Conservation (phyloP, 2,113 vertebrate species). For the Poicephalus meyeri region DNA sequence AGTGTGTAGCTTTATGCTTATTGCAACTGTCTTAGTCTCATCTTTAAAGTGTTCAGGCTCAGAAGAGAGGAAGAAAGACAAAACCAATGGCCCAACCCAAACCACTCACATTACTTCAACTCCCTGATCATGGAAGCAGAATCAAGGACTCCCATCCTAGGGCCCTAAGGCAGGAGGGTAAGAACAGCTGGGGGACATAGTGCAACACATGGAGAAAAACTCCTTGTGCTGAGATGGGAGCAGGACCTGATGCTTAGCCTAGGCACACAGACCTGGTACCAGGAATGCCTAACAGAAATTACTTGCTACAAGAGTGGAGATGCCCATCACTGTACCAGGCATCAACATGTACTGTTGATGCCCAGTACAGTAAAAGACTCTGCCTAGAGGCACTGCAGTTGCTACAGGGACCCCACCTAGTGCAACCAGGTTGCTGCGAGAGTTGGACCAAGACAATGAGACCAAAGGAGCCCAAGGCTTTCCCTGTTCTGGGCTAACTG, state of each 20-base stretch:
- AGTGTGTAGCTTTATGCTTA: not conserved
- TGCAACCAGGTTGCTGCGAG: not conserved
- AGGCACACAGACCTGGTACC: not conserved
- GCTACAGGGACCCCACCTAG: not conserved
- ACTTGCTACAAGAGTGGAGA: not conserved
- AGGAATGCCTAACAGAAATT: not conserved
- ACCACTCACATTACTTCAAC: not conserved
- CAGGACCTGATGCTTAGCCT: not conserved
- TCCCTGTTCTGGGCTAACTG: not conserved
- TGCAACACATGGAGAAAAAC: not conserved
- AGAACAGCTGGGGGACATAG: not conserved
- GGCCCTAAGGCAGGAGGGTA: not conserved
- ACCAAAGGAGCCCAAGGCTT: not conserved
- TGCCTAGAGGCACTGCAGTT: not conserved
- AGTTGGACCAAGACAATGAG: not conserved
- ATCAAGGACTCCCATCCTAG: accelerated
- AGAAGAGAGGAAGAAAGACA: not conserved
- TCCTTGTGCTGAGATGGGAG: accelerated
- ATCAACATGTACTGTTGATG: not conserved
- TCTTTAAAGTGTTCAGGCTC: not conserved
- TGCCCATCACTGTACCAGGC: not conserved
- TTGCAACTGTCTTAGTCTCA: not conserved
- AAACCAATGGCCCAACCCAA: not conserved
- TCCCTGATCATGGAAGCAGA: not conserved
- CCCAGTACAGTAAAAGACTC: not conserved